A percentile compares a stretch with the other conserved stretches of the same genome.
Conservation (phyloP, 2,888 invertebrate genomes). For the Nowickia ferox region DNA sequence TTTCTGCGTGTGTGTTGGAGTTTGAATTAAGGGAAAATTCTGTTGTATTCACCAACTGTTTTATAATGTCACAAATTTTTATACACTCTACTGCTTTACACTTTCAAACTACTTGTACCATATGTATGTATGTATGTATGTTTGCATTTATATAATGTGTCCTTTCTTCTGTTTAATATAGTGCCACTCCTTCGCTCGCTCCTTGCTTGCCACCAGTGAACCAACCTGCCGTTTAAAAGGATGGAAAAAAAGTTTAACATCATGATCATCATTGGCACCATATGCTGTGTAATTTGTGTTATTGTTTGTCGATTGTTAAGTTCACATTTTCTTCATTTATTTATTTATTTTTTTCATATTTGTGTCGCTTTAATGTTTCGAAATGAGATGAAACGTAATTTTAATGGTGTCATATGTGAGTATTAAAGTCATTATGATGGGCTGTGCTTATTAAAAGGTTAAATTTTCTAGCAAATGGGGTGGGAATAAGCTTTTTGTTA, state of each 20-base stretch:
- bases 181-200: background rate
- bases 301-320: slow-evolving; percentile 80
- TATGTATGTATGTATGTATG: background rate
- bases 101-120: slow-evolving; percentile 14
- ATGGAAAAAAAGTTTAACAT: slow-evolving; percentile 66
- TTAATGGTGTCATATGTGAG: slow-evolving; percentile 72
- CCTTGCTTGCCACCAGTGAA: slow-evolving; percentile 18
- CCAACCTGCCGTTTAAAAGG: slow-evolving; percentile 16
- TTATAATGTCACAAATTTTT: slow-evolving; percentile 67
- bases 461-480: background rate
- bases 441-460: slow-evolving; percentile 29
- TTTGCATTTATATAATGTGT: background rate
- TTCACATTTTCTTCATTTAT: slow-evolving; percentile 67
- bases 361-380: slow-evolving; percentile 47
- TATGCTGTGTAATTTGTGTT: slow-evolving; percentile 83
- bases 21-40: slow-evolving; percentile 31
- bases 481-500: background rate
- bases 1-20: background rate
- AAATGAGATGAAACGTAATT: slow-evolving; percentile 63
- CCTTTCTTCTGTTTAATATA: background rate
- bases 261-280: slow-evolving; percentile 82
- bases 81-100: slow-evolving; percentile 48
- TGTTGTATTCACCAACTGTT: slow-evolving; percentile 61
- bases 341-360: slow-evolving; percentile 31
- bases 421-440: slow-evolving; percentile 67